phyloP scores from a whole-genome alignment of 2,113 vertebrate genomes.

The Sinocyclocheilus rhinocerous region DNA sequence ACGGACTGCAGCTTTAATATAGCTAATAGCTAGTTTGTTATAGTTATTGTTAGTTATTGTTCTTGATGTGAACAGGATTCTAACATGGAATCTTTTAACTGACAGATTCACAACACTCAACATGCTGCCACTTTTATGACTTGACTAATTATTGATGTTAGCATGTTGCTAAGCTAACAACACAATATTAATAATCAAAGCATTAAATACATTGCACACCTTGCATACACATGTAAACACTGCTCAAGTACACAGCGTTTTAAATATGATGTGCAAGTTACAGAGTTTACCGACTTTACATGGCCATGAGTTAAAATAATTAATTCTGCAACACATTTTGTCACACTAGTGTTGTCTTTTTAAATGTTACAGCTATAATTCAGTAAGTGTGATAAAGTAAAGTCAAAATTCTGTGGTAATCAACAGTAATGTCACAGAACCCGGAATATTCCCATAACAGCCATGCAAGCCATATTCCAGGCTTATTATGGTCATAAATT shows the following conservation, averaged over 20 bases:
- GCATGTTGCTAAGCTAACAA: background rate
- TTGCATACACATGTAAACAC: background rate
- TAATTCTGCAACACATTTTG: background rate
- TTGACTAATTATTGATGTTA: background rate
- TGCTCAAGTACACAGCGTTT: background rate
- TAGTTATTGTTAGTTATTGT: background rate
- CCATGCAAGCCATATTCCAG: background rate
- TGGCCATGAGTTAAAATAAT: background rate
- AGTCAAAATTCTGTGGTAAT: background rate
- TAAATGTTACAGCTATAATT: background rate
- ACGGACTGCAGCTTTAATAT: too few relatives aligned
- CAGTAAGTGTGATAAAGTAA: background rate
- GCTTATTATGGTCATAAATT: conserved; percentile 1
- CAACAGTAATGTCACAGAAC: background rate
- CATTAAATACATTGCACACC: background rate
- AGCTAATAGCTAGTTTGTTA: too few relatives aligned
- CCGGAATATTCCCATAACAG: background rate
- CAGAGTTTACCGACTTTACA: background rate
- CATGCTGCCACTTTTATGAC: background rate
- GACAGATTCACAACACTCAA: background rate
- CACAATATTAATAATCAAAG: background rate
- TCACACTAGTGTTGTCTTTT: background rate
- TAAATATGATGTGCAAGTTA: background rate
- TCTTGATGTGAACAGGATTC: background rate
- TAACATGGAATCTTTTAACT: background rate